A percentile compares a stretch with the other conserved stretches of the same genome.
Evolutionary conservation across 2,113 vertebrate genomes (phyloP).

Genomic region (Ammodytes dubius): DNA sequence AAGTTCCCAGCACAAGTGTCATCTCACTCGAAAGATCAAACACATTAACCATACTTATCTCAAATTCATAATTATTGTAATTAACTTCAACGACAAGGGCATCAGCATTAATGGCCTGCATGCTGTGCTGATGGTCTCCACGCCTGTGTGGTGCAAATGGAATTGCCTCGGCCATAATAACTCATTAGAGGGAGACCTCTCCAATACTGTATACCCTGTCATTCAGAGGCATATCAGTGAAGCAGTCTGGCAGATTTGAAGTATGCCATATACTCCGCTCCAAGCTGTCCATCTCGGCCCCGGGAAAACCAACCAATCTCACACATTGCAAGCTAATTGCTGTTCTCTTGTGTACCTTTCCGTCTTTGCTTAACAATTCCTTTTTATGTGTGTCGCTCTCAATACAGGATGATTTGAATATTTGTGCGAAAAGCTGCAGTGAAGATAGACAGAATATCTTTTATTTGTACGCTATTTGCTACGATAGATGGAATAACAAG

Average conservation of each 20-base stretch:
- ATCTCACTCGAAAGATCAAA: conserved; percentile 38
- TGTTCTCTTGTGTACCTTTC: conserved; percentile 35
- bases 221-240: conserved; percentile 44
- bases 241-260: conserved; percentile 56
- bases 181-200: conserved; percentile 54
- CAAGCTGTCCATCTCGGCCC: background rate
- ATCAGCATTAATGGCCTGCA: conserved; percentile 38
- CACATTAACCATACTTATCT: conserved; percentile 39
- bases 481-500: too few species aligned
- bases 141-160: conserved; percentile 45
- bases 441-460: background rate
- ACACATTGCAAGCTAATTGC: conserved; percentile 43
- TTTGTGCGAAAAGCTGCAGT: conserved; percentile 24
- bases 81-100: conserved; percentile 54
- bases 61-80: conserved; percentile 55
- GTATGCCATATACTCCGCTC: conserved; percentile 17
- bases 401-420: conserved; percentile 20
- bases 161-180: conserved; percentile 56
- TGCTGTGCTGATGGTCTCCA: conserved; percentile 42
- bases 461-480: background rate
- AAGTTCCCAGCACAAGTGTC: background rate
- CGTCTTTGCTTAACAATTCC: conserved; percentile 26
- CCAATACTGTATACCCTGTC: conserved; percentile 29
- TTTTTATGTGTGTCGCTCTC: conserved; percentile 36
- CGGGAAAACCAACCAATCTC: background rate